phyloP scores from a whole-genome alignment of 1,140 invertebrate species.

The Sipha flava region DNA sequence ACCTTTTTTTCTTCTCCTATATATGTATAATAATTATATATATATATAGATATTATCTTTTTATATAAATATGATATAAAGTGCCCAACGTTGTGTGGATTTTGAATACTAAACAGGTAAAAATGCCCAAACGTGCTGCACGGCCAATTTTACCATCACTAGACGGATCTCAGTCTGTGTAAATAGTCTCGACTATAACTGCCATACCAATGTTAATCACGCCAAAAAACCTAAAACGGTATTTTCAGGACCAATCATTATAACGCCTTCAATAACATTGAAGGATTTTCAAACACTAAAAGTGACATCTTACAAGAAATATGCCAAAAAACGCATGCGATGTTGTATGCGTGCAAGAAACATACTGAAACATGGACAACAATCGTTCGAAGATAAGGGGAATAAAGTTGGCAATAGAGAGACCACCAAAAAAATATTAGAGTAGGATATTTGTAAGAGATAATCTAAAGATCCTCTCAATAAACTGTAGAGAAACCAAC shows the following conservation, averaged over 20 bases:
- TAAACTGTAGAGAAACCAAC: not conserved
- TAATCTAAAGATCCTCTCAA: not conserved
- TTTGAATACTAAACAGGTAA: no score
- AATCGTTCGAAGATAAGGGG: not conserved
- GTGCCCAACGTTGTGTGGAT: no score
- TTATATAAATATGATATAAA: no score
- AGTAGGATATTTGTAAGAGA: conserved; percentile 23
- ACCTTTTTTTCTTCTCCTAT: no score
- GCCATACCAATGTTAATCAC: no score
- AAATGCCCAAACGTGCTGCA: no score
- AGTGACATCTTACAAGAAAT: not conserved
- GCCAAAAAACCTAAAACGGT: not conserved
- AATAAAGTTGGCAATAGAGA: conserved; percentile 24
- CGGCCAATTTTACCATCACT: no score
- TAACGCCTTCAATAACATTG: not conserved
- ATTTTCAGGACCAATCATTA: not conserved
- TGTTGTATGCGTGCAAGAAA: conserved; percentile 24
- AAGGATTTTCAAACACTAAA: conserved; percentile 1
- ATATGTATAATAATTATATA: no score
- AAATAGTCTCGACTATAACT: no score
- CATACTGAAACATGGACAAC: not conserved
- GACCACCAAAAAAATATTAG: conserved; percentile 12
- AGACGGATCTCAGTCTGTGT: no score
- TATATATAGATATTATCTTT: no score
- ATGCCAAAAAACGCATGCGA: not conserved